Percentiles rank a stretch among this genome's conserved stretches.
These are phyloP conservation scores for Acheta domesticus DNA, from an alignment of 2,888 invertebrate species.

Conservation along the genomic window DNA sequence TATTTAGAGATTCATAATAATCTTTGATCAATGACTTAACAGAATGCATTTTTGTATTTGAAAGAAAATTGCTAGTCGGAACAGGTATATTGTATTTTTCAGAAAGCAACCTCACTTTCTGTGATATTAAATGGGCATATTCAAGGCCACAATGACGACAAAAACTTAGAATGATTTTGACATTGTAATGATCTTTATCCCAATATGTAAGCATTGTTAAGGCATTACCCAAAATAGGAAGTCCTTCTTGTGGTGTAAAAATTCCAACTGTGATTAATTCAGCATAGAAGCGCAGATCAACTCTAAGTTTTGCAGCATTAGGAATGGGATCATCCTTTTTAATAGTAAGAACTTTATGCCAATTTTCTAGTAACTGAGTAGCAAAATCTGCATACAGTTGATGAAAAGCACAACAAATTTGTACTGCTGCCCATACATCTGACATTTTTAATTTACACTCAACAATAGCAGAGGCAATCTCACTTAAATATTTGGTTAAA, in stretches of 20 bases:
- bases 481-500: slow-evolving; percentile 93
- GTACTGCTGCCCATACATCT: slow-evolving; percentile 84
- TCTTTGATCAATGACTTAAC: slow-evolving; percentile 78
- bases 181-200: slow-evolving; percentile 92
- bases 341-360: slow-evolving; percentile 82
- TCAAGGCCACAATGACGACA: slow-evolving; percentile 96
- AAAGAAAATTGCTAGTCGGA: slow-evolving; percentile 76
- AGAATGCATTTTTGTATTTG: slow-evolving; percentile 83
- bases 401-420: slow-evolving; percentile 81
- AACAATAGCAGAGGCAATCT: slow-evolving; percentile 85
- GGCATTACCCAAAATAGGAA: slow-evolving; percentile 78
- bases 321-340: slow-evolving; percentile 61
- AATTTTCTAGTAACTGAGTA: slow-evolving; percentile 81
- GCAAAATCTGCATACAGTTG: slow-evolving; percentile 90
- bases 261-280: slow-evolving; percentile 87
- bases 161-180: slow-evolving; percentile 86
- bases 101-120: slow-evolving; percentile 65
- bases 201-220: slow-evolving; percentile 81
- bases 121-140: slow-evolving; percentile 78
- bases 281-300: slow-evolving; percentile 90
- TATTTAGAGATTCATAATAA: slow-evolving; percentile 79
- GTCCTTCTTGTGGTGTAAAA: slow-evolving; percentile 76
- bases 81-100: slow-evolving; percentile 60
- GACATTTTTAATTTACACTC: slow-evolving; percentile 96
- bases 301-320: slow-evolving; percentile 91